Evolutionary conservation across 2,888 invertebrate genomes (phyloP).

Genomic region (Nomada flava): DNA sequence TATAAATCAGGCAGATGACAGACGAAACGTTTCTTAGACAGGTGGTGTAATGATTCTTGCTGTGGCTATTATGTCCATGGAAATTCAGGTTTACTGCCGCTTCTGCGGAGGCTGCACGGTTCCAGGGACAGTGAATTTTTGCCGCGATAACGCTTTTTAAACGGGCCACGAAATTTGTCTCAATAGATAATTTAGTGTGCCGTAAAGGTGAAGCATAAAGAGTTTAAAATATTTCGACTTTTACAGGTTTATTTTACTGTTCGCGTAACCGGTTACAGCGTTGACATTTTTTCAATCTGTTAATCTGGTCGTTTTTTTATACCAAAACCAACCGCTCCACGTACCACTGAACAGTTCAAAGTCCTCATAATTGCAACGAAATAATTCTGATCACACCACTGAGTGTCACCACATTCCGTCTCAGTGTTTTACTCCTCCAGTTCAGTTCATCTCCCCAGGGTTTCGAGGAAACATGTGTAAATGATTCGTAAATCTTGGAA

Average conservation of each 20-base stretch:
- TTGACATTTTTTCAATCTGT: too few relatives aligned
- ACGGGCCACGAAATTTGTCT: background rate
- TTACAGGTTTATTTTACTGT: background rate
- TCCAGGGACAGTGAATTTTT: background rate
- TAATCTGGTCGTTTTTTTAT: too few relatives aligned
- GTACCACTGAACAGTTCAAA: background rate
- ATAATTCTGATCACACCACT: background rate
- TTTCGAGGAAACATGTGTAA: slow-evolving; percentile 39
- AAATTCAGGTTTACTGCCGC: background rate
- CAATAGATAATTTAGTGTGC: background rate
- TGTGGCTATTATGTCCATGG: background rate
- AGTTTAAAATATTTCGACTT: background rate
- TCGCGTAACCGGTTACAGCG: too few relatives aligned
- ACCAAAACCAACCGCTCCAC: too few relatives aligned
- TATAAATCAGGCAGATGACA: background rate
- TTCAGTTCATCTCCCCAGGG: slow-evolving; percentile 35
- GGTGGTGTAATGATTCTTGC: background rate
- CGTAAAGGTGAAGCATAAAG: background rate
- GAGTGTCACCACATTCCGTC: background rate
- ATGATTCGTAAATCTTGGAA: slow-evolving; percentile 49
- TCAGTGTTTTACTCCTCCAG: slow-evolving; percentile 15
- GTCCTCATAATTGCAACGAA: background rate
- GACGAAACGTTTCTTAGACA: background rate
- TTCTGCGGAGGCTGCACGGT: background rate
- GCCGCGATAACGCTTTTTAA: background rate